phyloP scores from a whole-genome alignment of 2,797 vertebrate species.

The Neosilurus mollespiculum region DNA sequence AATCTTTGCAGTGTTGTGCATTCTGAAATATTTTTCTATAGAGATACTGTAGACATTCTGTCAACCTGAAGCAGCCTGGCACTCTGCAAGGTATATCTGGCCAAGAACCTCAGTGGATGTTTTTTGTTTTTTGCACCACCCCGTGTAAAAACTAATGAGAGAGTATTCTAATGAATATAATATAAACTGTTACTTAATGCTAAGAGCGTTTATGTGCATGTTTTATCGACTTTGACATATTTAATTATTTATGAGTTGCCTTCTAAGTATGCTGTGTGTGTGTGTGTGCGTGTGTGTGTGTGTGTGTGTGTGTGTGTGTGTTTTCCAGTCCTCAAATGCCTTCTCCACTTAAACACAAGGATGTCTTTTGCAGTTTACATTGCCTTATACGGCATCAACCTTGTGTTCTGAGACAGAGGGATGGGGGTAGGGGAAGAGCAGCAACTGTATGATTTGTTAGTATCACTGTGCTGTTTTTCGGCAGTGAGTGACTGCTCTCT shows the following conservation, averaged over 20 bases:
- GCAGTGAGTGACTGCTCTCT: slow-evolving; percentile 30
- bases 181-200: no score
- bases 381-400: slow-evolving; percentile 37
- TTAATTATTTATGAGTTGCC: neutral
- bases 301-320: slow-evolving; percentile 10
- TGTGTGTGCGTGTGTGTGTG: neutral
- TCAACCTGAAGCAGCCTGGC: neutral
- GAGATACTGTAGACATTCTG: neutral
- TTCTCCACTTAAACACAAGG: slow-evolving; percentile 35
- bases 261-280: neutral
- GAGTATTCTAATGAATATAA: no score
- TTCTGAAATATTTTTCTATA: slow-evolving; percentile 13
- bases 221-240: no score
- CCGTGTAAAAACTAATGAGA: neutral
- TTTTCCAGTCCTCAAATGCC: slow-evolving; percentile 36
- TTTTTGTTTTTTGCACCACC: neutral
- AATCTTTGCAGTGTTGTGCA: neutral
- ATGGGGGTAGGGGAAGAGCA: neutral
- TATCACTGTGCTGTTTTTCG: slow-evolving; percentile 26
- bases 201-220: no score
- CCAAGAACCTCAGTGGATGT: neutral
- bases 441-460: slow-evolving; percentile 26
- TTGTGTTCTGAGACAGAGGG: slow-evolving; percentile 22
- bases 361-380: slow-evolving; percentile 38
- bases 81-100: neutral